Evolutionary conservation across 2,888 invertebrate species (phyloP), one percentile per base, ranked within the genome.

Genomic region (Ophonus ardosiacus): DNA sequence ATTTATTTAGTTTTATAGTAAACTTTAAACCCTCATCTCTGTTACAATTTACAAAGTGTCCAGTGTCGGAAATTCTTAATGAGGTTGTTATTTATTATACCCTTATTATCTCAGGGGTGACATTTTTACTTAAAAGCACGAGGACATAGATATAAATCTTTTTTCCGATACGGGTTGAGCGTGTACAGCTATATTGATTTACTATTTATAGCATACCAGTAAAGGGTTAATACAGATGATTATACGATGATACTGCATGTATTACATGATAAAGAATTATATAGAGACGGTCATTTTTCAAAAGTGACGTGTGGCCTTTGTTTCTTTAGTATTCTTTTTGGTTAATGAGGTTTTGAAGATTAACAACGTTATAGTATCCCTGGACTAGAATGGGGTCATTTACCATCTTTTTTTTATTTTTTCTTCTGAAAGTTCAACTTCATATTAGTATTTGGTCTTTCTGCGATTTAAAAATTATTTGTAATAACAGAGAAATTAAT

Each of bases 1-100:
- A 51, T 8, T 51, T 13, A 51, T 51, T 51, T 51, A 51, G 8
- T 51, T 51, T 7, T 13, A 51, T 13, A 10, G 4, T 51, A 68
- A 68, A 31, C 18, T 51, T 51, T 8, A 51, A 51, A 51, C 43
- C 21, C 8, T n/a, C 38, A 38, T 71, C 40, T 31, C 71, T 40
- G 31, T 71, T 71, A 71, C 15, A 38, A 71, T 71, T 71, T 71
- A 71, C 7, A 38, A 71, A 15, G 31, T 71, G 43, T 71, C 71
- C 15, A n/a, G 71, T 15, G 15, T 7, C 40, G 71, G 71, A 31
- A 31, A 7, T 40, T 40, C 17, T 43, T 40, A 71, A 71, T 40
- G 71, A 71, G n/a, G 2, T n/a, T 71, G n/a, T 71, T 71, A 71
- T 71, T 71, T 71, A 71, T 71, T 43, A 38, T 38, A 8, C 40